Evolutionary conservation across 1,140 invertebrate species (phyloP).

Genomic region (Drosophila ficusphila): DNA sequence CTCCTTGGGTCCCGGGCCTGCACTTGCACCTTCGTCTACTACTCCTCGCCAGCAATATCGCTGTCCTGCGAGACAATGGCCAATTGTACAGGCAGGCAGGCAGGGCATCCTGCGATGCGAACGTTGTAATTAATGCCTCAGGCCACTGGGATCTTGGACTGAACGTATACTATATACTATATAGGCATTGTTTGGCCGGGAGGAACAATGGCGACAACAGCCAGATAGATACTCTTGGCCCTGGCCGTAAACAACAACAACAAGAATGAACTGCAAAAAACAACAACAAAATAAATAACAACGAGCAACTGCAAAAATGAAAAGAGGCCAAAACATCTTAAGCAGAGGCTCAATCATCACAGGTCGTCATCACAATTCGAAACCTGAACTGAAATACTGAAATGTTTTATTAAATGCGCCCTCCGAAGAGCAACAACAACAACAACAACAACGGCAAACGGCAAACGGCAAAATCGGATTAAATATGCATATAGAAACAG

Average conservation of each 20-base stretch:
- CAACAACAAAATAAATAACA: background rate
- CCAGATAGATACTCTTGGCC: slow-evolving; percentile 35
- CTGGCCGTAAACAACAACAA: slow-evolving; percentile 58
- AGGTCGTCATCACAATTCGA: slow-evolving; percentile 3
- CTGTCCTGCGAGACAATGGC: slow-evolving; percentile 16
- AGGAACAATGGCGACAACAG: slow-evolving; percentile 48
- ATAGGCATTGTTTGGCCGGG: slow-evolving; percentile 55
- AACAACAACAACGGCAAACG: no score
- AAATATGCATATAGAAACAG: slow-evolving; percentile 18
- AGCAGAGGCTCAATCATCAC: background rate
- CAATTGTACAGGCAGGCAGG: slow-evolving; percentile 31
- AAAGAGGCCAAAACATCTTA: slow-evolving; percentile 4
- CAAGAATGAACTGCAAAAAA: background rate
- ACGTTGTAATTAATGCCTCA: slow-evolving; percentile 73
- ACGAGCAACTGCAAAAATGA: slow-evolving; percentile 1
- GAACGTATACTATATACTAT: no score
- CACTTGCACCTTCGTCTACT: slow-evolving; percentile 24
- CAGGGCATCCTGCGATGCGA: slow-evolving; percentile 39
- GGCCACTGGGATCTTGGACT: slow-evolving; percentile 22
- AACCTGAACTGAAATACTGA: no score
- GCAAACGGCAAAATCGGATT: slow-evolving; percentile 27
- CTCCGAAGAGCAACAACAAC: slow-evolving; percentile 3
- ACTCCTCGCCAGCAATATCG: no score
- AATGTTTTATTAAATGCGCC: slow-evolving; percentile 39
- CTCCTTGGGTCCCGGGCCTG: slow-evolving; percentile 8